Evolutionary conservation across 2,888 invertebrate genomes (phyloP).

Genomic region (Julus scandinavius): DNA sequence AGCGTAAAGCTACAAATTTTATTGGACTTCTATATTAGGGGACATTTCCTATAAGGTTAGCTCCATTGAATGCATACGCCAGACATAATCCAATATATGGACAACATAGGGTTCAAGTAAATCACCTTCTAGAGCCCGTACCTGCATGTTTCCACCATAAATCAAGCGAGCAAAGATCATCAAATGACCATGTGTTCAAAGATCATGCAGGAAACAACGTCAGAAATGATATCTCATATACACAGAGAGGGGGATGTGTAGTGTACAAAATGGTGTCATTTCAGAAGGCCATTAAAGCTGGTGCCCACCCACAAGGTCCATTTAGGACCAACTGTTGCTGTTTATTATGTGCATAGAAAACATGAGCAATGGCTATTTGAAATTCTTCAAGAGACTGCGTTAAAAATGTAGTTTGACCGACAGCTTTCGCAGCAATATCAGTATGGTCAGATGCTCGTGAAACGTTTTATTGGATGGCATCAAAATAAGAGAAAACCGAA

Average conservation of each 20-base stretch:
- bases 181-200: constrained; percentile 42
- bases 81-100: constrained; percentile 24
- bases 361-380: constrained; percentile 44
- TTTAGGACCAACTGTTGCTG: constrained; percentile 50
- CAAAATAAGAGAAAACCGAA: constrained; percentile 35
- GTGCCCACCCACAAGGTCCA: constrained; percentile 37
- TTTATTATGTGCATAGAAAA: constrained; percentile 52
- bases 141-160: constrained; percentile 33
- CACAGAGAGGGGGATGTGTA: constrained; percentile 1
- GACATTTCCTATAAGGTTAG: constrained; percentile 3
- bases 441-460: constrained; percentile 43
- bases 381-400: constrained; percentile 30
- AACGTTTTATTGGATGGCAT: constrained; percentile 37
- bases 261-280: constrained; percentile 39
- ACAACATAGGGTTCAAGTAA: constrained; percentile 40
- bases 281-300: constrained; percentile 39
- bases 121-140: neutral
- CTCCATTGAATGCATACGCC: constrained; percentile 24
- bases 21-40: neutral
- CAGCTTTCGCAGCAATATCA: constrained; percentile 31
- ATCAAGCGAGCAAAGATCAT: constrained; percentile 12
- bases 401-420: neutral
- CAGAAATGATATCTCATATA: constrained; percentile 34
- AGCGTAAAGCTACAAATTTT: constrained; percentile 43
- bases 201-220: constrained; percentile 37